Percentiles rank a stretch among this genome's conserved stretches.
Conservation (phyloP, 2,888 invertebrate species). For the Apodemia mormo region DNA sequence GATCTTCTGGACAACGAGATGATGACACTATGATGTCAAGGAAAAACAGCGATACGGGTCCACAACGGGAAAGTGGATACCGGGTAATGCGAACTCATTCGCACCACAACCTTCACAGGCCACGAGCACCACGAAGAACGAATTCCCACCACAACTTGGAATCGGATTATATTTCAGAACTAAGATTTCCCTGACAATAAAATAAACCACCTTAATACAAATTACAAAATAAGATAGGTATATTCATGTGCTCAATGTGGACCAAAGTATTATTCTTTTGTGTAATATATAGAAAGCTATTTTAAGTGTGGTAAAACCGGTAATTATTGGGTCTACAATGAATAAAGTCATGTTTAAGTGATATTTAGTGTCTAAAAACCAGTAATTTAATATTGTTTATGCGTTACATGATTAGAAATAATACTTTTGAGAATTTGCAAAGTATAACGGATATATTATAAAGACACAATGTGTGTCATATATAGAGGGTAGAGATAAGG, state of each 20-base stretch:
- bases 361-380: conserved; percentile 18
- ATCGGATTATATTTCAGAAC: conserved; percentile 83
- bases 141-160: conserved; percentile 85
- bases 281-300: conserved; percentile 35
- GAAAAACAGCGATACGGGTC: conserved; percentile 66
- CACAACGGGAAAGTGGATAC: conserved; percentile 73
- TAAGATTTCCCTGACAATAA: conserved; percentile 82
- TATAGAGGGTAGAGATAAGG: too few relatives aligned
- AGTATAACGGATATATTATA: too few relatives aligned
- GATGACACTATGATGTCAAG: conserved; percentile 61
- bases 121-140: conserved; percentile 78
- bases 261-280: conserved; percentile 70
- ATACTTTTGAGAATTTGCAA: not conserved
- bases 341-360: conserved; percentile 16
- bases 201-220: conserved; percentile 37
- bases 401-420: not conserved
- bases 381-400: conserved; percentile 28
- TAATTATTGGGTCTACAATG: conserved; percentile 34
- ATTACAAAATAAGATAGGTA: conserved; percentile 47
- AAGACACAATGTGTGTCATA: too few relatives aligned
- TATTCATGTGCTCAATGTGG: conserved; percentile 71
- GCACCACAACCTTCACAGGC: conserved; percentile 83
- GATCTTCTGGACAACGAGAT: conserved; percentile 55
- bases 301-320: conserved; percentile 24
- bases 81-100: conserved; percentile 82